These are phyloP conservation scores for Tetrax tetrax DNA, from an alignment of 2,113 vertebrate genomes.

Conservation along the genomic window DNA sequence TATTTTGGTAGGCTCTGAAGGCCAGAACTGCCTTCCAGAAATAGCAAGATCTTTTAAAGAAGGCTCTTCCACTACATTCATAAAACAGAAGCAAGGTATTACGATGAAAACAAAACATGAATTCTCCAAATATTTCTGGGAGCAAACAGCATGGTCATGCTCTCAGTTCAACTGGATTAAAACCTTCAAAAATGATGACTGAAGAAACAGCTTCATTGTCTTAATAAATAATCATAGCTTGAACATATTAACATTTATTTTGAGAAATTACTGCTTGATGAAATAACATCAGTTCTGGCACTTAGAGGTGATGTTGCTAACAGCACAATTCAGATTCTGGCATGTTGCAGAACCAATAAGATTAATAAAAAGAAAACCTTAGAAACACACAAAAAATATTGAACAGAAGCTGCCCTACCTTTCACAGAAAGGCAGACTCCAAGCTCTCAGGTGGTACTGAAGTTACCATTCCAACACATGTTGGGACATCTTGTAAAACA, in stretches of 20 bases:
- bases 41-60: background rate
- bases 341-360: background rate
- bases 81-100: background rate
- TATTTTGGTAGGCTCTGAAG: slow-evolving; percentile 17
- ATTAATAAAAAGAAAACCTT: slow-evolving; percentile 63
- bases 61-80: background rate
- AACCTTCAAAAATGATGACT: background rate
- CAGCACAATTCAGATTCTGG: background rate
- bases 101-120: background rate
- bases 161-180: background rate
- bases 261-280: background rate
- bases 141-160: background rate
- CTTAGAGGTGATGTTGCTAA: background rate
- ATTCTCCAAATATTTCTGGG: background rate
- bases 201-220: slow-evolving; percentile 21
- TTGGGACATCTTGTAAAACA: slow-evolving; percentile 37
- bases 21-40: slow-evolving; percentile 13
- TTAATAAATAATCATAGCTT: background rate
- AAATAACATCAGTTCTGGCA: background rate
- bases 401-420: slow-evolving; percentile 58
- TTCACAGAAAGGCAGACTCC: slow-evolving; percentile 40
- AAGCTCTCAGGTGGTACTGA: slow-evolving; percentile 31
- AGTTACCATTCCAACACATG: slow-evolving; percentile 30
- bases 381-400: slow-evolving; percentile 25
- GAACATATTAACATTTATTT: background rate